Evolutionary conservation across 1,140 invertebrate genomes (phyloP), one percentile per base, ranked within the genome.

Genomic region (Drosophila navojoa): DNA sequence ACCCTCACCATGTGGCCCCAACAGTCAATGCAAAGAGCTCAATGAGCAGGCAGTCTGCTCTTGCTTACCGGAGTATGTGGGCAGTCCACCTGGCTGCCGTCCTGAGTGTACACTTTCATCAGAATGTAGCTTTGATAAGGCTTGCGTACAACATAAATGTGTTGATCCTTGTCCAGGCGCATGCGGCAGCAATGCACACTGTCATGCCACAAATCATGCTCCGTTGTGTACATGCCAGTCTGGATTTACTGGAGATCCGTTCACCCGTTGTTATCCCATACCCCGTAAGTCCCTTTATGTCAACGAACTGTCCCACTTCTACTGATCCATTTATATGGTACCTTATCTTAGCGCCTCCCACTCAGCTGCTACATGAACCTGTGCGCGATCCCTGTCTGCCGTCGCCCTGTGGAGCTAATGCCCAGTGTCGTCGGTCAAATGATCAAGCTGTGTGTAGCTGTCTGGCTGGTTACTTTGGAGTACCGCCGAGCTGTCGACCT

Each of bases 81-180:
- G 96, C 27, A 95, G 95, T 92, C 96, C 96, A 4, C 96, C 96
- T 85, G 95, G 94, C 7, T 96, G 96, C 87, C 92, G 95, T 81
- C 95, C 95, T 4, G 95, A 95, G 90, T 95, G 95, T 75, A 91
- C 94, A 0, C 89, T 94, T 0, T 95, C 94, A 72, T 93, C 93
- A 2, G 95, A 96, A 78, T 96, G 96, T 89, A 92, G 94, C 42
- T 92, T 94, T 10, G 94, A 96, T 77, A 94, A 93, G 81, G 94
- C 95, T 13, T 96, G 96, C 79, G 93, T 95, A 25, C 93, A 93
- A 71, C 94, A 94, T 69, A 95, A 95, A 89, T 96, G 96, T 84
- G 90, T 94, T 52, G 94, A 96, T 91, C 95, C 95, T n/a, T 96
- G 96, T 82, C 94, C 94, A 9, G 95, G 95, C 49, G 93, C 93